Conservation (phyloP, 1,140 invertebrate genomes). For the Yoshiicerus persimilis region DNA sequence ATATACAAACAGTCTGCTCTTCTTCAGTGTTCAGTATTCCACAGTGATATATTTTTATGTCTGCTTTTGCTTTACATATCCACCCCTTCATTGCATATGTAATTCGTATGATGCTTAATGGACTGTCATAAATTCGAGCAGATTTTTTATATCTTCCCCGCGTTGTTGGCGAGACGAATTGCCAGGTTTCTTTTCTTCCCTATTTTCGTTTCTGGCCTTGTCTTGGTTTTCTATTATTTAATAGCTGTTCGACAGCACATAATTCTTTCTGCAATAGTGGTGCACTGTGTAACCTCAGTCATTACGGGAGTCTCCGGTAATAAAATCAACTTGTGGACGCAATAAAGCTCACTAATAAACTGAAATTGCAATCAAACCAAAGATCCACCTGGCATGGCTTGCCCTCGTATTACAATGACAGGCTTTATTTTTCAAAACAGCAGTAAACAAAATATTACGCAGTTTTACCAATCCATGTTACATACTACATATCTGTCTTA, state of each 20-base stretch:
- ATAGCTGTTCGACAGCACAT: not conserved
- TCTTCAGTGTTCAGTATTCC: not conserved
- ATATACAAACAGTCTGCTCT: not conserved
- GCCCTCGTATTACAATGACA: not conserved
- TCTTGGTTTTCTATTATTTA: not conserved
- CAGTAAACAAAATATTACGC: not conserved
- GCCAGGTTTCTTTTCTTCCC: not conserved
- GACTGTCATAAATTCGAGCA: slow-evolving; percentile 26
- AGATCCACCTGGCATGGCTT: not conserved
- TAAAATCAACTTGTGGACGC: slow-evolving; percentile 5
- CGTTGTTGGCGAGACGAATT: not conserved
- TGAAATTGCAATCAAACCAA: not conserved
- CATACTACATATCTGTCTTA: no score
- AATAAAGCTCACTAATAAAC: not conserved
- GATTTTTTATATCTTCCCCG: not conserved
- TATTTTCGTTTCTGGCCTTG: not conserved
- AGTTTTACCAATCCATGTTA: not conserved
- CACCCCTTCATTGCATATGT: slow-evolving; percentile 1
- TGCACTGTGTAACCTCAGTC: not conserved
- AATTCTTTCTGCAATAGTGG: not conserved
- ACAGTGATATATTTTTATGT: no score
- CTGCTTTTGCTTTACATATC: not conserved
- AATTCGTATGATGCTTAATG: slow-evolving; percentile 7
- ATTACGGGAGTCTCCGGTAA: not conserved
- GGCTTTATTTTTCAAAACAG: not conserved